phyloP scores from a whole-genome alignment of 2,888 invertebrate genomes.

The Acanthosepion esculentum region DNA sequence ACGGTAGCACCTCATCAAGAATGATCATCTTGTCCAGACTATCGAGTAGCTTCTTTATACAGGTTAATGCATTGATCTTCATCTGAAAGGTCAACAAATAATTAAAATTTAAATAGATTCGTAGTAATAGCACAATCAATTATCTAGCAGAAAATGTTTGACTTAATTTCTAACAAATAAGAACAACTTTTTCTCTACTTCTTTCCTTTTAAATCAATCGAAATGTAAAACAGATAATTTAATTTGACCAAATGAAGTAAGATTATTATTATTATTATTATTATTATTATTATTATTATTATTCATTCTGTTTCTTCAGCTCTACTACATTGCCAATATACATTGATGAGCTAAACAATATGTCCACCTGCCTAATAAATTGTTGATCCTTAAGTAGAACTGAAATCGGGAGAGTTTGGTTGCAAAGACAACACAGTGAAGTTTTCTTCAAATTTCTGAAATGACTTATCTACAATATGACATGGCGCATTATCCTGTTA shows the following conservation, averaged over 20 bases:
- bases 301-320: too few relatives aligned
- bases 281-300: neutral
- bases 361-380: too few relatives aligned
- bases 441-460: too few relatives aligned
- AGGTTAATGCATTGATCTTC: constrained; percentile 74
- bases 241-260: neutral
- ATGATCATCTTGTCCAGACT: constrained; percentile 90
- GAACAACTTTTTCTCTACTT: too few relatives aligned
- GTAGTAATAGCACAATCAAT: neutral
- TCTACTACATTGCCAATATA: too few relatives aligned
- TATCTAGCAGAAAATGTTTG: neutral
- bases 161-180: neutral
- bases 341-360: too few relatives aligned
- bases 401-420: too few relatives aligned
- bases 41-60: constrained; percentile 84
- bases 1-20: constrained; percentile 90
- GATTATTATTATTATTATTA: neutral
- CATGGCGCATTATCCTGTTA: too few relatives aligned
- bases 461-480: too few relatives aligned
- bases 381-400: too few relatives aligned
- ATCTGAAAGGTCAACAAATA: constrained; percentile 65
- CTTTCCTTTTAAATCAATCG: too few relatives aligned
- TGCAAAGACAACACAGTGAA: too few relatives aligned
- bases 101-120: neutral
- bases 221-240: neutral